These are phyloP conservation scores for Zaprionus gabonicus DNA, from an alignment of 1,140 invertebrate genomes.

Conservation along the genomic window DNA sequence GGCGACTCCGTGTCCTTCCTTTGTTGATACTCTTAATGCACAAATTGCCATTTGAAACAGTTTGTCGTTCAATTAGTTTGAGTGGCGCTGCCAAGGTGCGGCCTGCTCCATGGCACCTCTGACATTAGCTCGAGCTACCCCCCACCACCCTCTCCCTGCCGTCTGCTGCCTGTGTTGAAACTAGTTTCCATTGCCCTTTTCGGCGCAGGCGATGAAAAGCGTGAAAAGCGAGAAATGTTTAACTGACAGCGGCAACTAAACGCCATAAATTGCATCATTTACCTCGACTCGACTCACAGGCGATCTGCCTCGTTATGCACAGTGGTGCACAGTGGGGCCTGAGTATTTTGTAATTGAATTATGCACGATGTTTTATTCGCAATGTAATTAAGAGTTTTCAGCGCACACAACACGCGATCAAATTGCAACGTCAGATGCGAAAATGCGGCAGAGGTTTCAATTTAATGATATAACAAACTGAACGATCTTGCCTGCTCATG, in stretches of 20 bases:
- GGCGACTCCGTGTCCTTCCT: constrained; percentile 7
- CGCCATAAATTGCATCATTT: constrained; percentile 41
- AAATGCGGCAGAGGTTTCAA: constrained; percentile 31
- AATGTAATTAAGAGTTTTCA: constrained; percentile 60
- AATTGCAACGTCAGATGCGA: constrained; percentile 4
- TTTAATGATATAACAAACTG: constrained; percentile 77
- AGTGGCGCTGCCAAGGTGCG: constrained; percentile 61
- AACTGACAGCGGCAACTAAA: constrained; percentile 32
- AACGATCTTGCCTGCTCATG: constrained; percentile 66
- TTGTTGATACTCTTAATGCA: constrained; percentile 72
- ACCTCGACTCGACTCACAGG: neutral
- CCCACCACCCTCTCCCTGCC: neutral
- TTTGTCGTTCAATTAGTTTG: constrained; percentile 78
- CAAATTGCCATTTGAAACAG: constrained; percentile 70
- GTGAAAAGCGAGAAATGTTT: constrained; percentile 14
- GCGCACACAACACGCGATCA: constrained; percentile 56
- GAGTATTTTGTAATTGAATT: constrained; percentile 75
- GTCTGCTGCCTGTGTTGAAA: neutral
- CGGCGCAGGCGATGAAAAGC: constrained; percentile 2
- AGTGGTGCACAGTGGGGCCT: constrained; percentile 29
- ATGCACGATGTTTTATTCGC: constrained; percentile 36
- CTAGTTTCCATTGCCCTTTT: constrained; percentile 32
- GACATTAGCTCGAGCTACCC: constrained; percentile 14
- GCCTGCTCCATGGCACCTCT: constrained; percentile 13
- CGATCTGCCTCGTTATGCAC: constrained; percentile 40